Conservation (phyloP, 1,140 invertebrate species). For the Coelopa frigida region DNA sequence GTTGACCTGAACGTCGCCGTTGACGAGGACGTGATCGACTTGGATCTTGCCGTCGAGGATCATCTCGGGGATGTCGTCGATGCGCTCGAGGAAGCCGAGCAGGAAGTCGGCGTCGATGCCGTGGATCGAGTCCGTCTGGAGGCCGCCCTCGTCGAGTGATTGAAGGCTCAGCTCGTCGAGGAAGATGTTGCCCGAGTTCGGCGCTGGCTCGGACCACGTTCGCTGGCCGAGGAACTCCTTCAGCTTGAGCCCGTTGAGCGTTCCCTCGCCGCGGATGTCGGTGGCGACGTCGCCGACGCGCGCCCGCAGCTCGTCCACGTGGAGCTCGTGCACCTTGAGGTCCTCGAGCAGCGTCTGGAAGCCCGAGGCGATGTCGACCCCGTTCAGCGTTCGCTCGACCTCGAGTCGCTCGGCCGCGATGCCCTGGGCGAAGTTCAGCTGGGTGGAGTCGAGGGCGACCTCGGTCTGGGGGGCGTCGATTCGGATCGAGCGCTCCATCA, state of each 20-base stretch:
- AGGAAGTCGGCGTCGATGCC: constrained; percentile 19
- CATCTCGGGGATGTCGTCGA: constrained; percentile 33
- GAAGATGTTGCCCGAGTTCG: constrained; percentile 13
- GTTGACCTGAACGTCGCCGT: constrained; percentile 19
- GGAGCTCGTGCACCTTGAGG: constrained; percentile 17
- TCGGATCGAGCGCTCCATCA: constrained; percentile 35
- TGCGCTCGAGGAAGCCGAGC: constrained; percentile 24
- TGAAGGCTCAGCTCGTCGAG: constrained; percentile 30
- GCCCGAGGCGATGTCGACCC: constrained; percentile 14
- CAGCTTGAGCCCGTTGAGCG: constrained; percentile 18
- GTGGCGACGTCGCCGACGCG: constrained; percentile 17
- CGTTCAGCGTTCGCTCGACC: constrained; percentile 17
- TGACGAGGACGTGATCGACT: constrained; percentile 26
- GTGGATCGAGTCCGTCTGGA: constrained; percentile 21
- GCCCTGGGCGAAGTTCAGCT: constrained; percentile 16
- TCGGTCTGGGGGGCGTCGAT: constrained; percentile 20
- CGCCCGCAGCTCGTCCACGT: constrained; percentile 17
- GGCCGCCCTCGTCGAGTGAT: constrained; percentile 22
- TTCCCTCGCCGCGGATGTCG: constrained; percentile 19
- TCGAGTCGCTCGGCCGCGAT: background rate
- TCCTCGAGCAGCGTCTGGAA: constrained; percentile 29
- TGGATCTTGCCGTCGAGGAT: constrained; percentile 33
- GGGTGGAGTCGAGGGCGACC: constrained; percentile 7
- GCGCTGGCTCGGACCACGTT: background rate
- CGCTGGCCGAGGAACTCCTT: constrained; percentile 1